Evolutionary conservation across 2,888 invertebrate species (phyloP).

Genomic region (Stenotaenia linearis): DNA sequence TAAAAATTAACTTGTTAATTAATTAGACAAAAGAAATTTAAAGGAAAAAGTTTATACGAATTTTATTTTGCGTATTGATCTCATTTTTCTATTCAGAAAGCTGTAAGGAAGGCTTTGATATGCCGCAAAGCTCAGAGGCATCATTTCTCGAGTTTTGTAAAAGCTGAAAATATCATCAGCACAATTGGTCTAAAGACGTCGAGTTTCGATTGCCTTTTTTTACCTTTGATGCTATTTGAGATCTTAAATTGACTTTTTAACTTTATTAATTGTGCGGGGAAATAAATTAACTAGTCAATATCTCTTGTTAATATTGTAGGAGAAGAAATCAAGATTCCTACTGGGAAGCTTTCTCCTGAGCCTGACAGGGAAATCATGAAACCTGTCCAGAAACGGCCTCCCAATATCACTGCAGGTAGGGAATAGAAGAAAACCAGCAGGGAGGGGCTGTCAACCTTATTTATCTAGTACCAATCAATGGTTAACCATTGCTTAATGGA

Average conservation of each 20-base stretch:
- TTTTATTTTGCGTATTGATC: no score
- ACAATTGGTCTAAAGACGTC: no score
- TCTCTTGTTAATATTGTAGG: background rate
- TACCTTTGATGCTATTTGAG: no score
- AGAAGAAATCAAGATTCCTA: conserved; percentile 28
- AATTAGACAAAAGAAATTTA: no score
- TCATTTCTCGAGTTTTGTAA: background rate
- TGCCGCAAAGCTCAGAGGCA: background rate
- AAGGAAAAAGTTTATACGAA: no score
- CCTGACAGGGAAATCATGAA: conserved; percentile 33
- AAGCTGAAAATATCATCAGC: no score
- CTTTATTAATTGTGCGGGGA: background rate
- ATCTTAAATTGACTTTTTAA: no score
- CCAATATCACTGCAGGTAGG: conserved; percentile 28
- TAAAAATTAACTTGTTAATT: no score
- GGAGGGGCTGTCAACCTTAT: background rate
- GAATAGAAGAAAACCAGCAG: background rate
- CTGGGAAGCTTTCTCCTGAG: conserved; percentile 30
- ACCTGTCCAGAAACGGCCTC: conserved; percentile 32
- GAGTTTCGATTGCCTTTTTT: no score
- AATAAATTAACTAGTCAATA: background rate
- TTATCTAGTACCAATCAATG: background rate
- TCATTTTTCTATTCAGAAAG: no score
- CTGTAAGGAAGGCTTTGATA: no score
- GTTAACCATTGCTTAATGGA: background rate